Base-by-base conservation (phyloP, 2,888 invertebrate genomes). In the Tinea trinotella region DNA sequence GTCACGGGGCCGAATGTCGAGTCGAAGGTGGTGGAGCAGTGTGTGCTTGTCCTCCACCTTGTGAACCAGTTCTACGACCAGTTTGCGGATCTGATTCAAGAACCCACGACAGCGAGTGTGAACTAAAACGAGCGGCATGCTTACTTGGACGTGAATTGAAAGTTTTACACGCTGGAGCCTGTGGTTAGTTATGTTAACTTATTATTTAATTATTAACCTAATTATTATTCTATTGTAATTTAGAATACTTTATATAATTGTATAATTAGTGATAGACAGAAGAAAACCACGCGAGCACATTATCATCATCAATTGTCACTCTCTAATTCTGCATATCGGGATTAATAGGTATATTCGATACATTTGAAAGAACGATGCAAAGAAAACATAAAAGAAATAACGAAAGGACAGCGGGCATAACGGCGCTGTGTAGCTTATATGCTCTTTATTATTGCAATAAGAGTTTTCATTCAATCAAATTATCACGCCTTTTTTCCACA, bases 1-100 rank as follows among this genome's bases (percentile, higher is more conserved):
- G 90, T 30, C 88, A 90, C 59, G 92, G 93, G 18, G 92, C 95
- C 64, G 93, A 93, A 71, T 97, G 97, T 71, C 90, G 91, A 54
- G 93, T 97, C 64, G 92, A 95, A 81, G 88, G 90, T 56, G 89
- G 88, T 57, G 94, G 95, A 0, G 95, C 96, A 0, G 90, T 90
- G 59, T 97, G 97, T 74, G 91, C 92, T 57, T 97, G 97, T 71
- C 92, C 94, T 0, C 89, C 92, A 10, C 88, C 89, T 20, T 96
- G 96, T 71, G 93, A 94, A 73, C 90, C 91, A 9, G 89, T 93
- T 53, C 88, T 94, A 84, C 87, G 92, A 50, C 93, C 93, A 2
- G 94, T 96, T 9, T 97, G 97, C 75, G 95, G 94, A 2, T 90
- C 91, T 2, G 95, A 96, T 68, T 93, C 93, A 1, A 89, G 90